Percentiles rank a stretch among this genome's conserved stretches.
These are phyloP conservation scores for Phrynocephalus vlangalii DNA, from an alignment of 2,797 vertebrate genomes.

Conservation along the genomic window DNA sequence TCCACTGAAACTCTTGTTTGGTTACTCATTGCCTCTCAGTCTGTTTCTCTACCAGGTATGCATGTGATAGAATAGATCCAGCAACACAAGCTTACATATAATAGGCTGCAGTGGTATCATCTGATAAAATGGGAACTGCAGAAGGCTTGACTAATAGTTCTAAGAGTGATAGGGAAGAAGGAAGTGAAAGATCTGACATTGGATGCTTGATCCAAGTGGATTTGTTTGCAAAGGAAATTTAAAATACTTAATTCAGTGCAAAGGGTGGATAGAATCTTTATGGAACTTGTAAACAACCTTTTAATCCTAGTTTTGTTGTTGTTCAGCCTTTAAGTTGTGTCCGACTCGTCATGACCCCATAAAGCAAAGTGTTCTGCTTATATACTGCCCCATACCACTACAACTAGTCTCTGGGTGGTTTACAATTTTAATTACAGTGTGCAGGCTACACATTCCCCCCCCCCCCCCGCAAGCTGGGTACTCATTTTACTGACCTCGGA, in stretches of 20 bases:
- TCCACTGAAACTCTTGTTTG: background rate
- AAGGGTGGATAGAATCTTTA: too few relatives aligned
- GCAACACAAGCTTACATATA: background rate
- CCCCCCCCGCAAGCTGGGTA: too few relatives aligned
- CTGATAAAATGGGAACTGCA: background rate
- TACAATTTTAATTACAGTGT: too few relatives aligned
- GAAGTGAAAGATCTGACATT: background rate
- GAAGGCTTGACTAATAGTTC: background rate
- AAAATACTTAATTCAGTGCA: constrained; percentile 8
- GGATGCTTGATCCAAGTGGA: constrained; percentile 23
- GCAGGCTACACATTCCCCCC: too few relatives aligned
- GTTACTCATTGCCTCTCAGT: background rate
- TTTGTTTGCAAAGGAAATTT: constrained; percentile 53
- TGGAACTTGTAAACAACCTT: too few relatives aligned
- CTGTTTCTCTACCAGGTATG: constrained; percentile 1
- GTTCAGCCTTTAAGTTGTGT: too few relatives aligned
- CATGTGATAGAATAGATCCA: background rate
- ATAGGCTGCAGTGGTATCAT: background rate
- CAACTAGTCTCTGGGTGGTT: too few relatives aligned
- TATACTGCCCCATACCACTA: too few relatives aligned
- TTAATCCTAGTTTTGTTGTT: too few relatives aligned
- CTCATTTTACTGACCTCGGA: too few relatives aligned
- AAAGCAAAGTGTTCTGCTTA: too few relatives aligned
- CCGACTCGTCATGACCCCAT: too few relatives aligned
- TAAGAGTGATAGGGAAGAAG: background rate